These are phyloP conservation scores for Drosophila nebulosa DNA, from an alignment of 1,140 invertebrate species.

Conservation along the genomic window DNA sequence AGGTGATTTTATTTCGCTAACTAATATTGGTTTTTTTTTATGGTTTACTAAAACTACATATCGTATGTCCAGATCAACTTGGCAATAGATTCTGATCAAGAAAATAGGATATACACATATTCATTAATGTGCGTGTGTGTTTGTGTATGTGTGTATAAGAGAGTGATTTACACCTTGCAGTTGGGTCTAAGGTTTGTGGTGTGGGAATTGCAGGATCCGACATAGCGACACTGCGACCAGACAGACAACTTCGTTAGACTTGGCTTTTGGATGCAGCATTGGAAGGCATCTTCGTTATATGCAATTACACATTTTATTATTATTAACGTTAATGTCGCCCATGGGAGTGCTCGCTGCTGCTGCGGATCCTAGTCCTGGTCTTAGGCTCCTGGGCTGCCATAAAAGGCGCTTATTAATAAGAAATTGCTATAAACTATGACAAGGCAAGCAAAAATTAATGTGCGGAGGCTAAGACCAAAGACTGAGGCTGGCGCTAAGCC, in stretches of 20 bases:
- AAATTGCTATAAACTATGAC: constrained; percentile 65
- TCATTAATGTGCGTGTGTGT: constrained; percentile 6
- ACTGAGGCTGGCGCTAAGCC: constrained; percentile 18
- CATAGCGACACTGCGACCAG: neutral
- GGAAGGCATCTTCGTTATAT: constrained; percentile 33
- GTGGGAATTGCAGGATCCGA: constrained; percentile 4
- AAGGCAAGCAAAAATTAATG: neutral
- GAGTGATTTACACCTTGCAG: constrained; percentile 67
- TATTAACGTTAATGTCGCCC: constrained; percentile 74
- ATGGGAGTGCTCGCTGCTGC: constrained; percentile 32
- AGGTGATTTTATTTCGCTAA: too few relatives aligned
- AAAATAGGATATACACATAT: neutral
- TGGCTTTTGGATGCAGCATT: neutral
- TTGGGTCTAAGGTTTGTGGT: neutral
- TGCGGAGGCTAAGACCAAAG: neutral
- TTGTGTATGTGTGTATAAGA: constrained; percentile 59
- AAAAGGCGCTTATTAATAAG: constrained; percentile 74
- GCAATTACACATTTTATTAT: constrained; percentile 76
- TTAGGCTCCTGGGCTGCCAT: constrained; percentile 44
- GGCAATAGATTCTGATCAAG: neutral
- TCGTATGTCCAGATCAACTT: neutral
- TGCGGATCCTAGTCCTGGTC: neutral
- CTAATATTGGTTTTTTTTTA: too few relatives aligned
- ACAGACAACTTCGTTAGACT: neutral
- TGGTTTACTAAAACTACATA: too few relatives aligned